Evolutionary conservation across 2,797 vertebrate species (phyloP), one percentile per base, ranked within the genome.

Genomic region (Sarcophilus harrisii): DNA sequence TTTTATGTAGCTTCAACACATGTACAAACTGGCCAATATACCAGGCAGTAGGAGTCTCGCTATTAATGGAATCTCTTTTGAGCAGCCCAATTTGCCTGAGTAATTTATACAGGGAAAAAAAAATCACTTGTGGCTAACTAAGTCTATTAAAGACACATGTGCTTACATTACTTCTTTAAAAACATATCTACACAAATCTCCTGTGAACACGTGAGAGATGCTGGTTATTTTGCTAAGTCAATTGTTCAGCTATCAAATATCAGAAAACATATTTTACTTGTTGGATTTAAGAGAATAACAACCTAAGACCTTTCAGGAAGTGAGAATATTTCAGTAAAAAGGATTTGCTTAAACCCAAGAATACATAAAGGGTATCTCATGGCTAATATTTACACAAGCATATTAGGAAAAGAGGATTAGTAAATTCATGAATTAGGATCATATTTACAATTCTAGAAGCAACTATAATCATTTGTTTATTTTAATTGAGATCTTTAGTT

Each of bases 81-180:
- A 95, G 32, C 49, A 91, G 52, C 38, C 90, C 87, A 90, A 66
- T 57, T 95, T 93, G 58, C 92, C 52, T 45, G 62, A 96, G 55
- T 94, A 94, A 90, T 96, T 93, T 96, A 95, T 55, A 95, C 38
- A 52, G 94, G 38, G 30, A 3, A 38, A 62, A 91, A 93, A 29
- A 90, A 57, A 95, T 93, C 90, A 96, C 58, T 18, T 92, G 90
- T 96, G 89, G 92, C 73, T 55, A 60, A 62, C 73, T 55, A 60
- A 62, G 92, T 96, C 95, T 57, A 92, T 94, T 95, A 95, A 94
- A 95, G 57, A 91, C 28, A 94, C 95, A 94, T 96, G 73, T 94
- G 89, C 90, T 97, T 96, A 94, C 93, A 94, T 94, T 96, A 57
- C 58, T 96, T 93, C 66, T 93, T 95, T 95, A 90, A 91, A 96